A percentile compares a stretch with the other conserved stretches of the same genome.
These are phyloP conservation scores for Callorhinus ursinus DNA, from an alignment of 2,113 vertebrate species.

Conservation along the genomic window DNA sequence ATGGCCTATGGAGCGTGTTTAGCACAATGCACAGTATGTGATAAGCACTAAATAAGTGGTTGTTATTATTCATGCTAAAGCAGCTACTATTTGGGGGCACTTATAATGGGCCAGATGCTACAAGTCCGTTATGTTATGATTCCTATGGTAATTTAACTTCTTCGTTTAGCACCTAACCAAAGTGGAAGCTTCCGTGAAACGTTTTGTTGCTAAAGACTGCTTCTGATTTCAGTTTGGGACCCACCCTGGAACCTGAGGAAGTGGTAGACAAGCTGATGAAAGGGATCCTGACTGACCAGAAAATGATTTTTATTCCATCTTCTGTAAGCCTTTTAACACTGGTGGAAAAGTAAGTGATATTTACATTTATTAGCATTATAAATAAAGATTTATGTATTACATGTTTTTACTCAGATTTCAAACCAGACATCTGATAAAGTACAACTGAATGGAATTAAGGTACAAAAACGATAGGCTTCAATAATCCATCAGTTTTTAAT, in stretches of 20 bases:
- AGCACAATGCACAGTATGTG: background rate
- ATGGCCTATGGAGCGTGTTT: background rate
- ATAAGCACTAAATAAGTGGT: background rate
- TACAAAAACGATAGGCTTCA: background rate
- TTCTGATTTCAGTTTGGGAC: conserved; percentile 80
- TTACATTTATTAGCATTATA: background rate
- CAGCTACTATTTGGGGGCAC: background rate
- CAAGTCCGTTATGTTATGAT: background rate
- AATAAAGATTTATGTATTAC: background rate
- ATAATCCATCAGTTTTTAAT: background rate
- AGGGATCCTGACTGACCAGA: conserved; percentile 85
- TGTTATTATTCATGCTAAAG: background rate
- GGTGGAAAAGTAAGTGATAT: conserved; percentile 72
- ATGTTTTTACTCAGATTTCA: conserved; percentile 34
- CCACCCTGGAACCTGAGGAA: conserved; percentile 80
- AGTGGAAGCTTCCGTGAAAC: background rate
- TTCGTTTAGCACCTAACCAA: background rate
- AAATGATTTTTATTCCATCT: conserved; percentile 84
- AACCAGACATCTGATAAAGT: background rate
- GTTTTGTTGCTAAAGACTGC: conserved; percentile 41
- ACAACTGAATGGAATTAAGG: background rate
- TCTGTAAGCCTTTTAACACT: background rate
- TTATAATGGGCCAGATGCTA: fast-evolving
- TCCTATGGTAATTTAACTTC: background rate
- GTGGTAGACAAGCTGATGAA: conserved; percentile 81